These are phyloP conservation scores for Eledona agricola DNA, from an alignment of 2,888 invertebrate genomes.

Conservation along the genomic window DNA sequence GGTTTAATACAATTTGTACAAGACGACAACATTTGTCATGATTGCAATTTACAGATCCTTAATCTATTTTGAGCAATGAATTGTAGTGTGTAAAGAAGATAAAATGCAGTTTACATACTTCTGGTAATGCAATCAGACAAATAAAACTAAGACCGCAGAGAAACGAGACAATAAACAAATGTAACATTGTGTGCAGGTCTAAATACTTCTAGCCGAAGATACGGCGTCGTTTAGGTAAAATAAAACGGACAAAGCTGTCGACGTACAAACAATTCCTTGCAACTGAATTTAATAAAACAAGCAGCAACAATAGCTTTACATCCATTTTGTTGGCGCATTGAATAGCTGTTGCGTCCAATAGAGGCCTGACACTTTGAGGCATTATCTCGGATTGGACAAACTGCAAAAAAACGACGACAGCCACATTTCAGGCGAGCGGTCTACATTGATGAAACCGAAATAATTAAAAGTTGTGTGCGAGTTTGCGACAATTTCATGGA, in stretches of 20 bases:
- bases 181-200: not conserved
- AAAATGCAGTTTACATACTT: too few species aligned
- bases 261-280: constrained; percentile 2
- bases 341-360: constrained; percentile 9
- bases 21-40: too few species aligned
- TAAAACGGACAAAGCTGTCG: constrained; percentile 6
- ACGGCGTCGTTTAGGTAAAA: constrained; percentile 1
- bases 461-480: constrained; percentile 20
- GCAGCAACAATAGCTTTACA: constrained; percentile 9
- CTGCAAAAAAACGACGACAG: constrained; percentile 10
- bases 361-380: constrained; percentile 17
- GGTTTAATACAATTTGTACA: too few species aligned
- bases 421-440: too few species aligned
- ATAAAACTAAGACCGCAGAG: too few species aligned
- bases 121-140: too few species aligned
- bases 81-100: too few species aligned
- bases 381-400: constrained; percentile 14
- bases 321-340: constrained; percentile 7
- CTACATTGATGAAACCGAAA: constrained; percentile 7
- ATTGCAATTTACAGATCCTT: too few species aligned
- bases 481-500: constrained; percentile 10
- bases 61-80: too few species aligned
- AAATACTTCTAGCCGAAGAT: constrained; percentile 4
- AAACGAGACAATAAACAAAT: constrained; percentile 12
- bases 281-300: constrained; percentile 10